Conservation (phyloP, 2,797 vertebrate genomes). For the Sebastes variabilis region DNA sequence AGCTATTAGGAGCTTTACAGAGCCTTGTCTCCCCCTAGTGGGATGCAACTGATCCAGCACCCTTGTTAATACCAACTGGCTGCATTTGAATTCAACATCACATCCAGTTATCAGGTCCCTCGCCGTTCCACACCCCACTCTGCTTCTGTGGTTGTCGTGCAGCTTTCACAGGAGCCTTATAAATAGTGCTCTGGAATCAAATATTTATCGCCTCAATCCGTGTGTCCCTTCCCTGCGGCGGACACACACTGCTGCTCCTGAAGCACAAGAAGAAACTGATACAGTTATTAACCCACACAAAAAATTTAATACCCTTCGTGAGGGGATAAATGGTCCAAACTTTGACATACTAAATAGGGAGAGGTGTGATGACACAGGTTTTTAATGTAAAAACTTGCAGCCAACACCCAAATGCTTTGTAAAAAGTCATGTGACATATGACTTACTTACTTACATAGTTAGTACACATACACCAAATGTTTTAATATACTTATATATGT, state of each 20-base stretch:
- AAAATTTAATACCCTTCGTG: slow-evolving; percentile 84
- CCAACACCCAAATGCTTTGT: slow-evolving; percentile 85
- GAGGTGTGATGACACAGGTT: slow-evolving; percentile 85
- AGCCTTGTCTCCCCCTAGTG: slow-evolving; percentile 73
- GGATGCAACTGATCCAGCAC: slow-evolving; percentile 1
- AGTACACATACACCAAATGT: slow-evolving; percentile 88
- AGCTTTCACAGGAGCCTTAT: slow-evolving; percentile 64
- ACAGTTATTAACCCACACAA: slow-evolving; percentile 84
- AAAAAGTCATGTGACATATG: slow-evolving; percentile 87
- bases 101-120: slow-evolving; percentile 49
- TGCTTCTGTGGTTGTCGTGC: slow-evolving; percentile 26
- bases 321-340: slow-evolving; percentile 82
- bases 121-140: slow-evolving; percentile 33
- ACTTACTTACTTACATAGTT: slow-evolving; percentile 88
- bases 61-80: slow-evolving; percentile 24
- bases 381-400: slow-evolving; percentile 95
- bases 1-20: slow-evolving; percentile 4
- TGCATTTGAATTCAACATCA: slow-evolving; percentile 52
- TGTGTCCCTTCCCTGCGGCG: slow-evolving; percentile 25
- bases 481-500: slow-evolving; percentile 89
- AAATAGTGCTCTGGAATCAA: slow-evolving; percentile 68
- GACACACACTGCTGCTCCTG: slow-evolving; percentile 30
- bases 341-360: slow-evolving; percentile 79
- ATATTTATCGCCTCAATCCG: slow-evolving; percentile 62
- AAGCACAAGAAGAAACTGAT: slow-evolving; percentile 55